These are phyloP conservation scores for Cygnus olor DNA, from an alignment of 2,797 vertebrate genomes.

Conservation along the genomic window DNA sequence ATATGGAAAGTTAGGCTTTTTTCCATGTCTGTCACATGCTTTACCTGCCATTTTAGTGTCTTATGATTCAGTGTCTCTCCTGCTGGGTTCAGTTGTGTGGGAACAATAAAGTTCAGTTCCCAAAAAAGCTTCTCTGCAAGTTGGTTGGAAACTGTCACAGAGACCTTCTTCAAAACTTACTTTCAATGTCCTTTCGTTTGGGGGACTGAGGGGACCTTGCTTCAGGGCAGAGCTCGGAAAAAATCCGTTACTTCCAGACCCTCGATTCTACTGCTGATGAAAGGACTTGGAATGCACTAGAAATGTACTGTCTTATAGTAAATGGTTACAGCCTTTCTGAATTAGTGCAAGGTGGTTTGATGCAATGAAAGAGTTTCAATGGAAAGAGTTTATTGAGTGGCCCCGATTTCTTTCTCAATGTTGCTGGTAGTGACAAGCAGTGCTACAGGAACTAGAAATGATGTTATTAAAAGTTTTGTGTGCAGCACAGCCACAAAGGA, in stretches of 20 bases:
- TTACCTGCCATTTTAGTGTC: not conserved
- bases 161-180: not conserved
- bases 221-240: not conserved
- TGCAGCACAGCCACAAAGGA: not conserved
- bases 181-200: not conserved
- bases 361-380: not conserved
- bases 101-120: not conserved
- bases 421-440: not conserved
- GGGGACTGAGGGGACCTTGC: not conserved
- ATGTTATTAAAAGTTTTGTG: not conserved
- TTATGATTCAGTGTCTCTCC: not conserved
- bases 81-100: not conserved
- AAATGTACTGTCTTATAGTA: not conserved
- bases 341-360: not conserved
- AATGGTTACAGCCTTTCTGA: not conserved
- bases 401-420: not conserved
- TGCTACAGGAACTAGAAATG: not conserved
- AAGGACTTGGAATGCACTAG: not conserved
- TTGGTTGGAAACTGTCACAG: not conserved
- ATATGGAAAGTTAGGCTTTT: not conserved
- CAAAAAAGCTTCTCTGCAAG: not conserved
- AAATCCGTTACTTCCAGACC: not conserved
- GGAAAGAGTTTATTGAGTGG: not conserved
- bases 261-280: not conserved
- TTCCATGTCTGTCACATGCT: not conserved